A percentile compares a stretch with the other conserved stretches of the same genome.
phyloP scores from a whole-genome alignment of 2,113 vertebrate species.

The Syngnathus scovelli region DNA sequence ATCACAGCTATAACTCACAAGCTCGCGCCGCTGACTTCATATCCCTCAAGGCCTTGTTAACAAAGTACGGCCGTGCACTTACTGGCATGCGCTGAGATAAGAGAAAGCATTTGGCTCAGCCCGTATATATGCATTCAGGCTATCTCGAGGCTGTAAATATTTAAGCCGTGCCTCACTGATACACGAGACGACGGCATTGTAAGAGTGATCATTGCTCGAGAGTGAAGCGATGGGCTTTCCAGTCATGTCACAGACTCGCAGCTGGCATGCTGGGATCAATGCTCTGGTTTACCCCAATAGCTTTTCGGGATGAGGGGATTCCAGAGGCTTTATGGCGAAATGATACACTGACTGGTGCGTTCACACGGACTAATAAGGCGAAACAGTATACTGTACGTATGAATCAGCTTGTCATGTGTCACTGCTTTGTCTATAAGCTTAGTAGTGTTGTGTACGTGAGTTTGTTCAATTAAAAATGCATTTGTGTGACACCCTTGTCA shows the following conservation, averaged over 20 bases:
- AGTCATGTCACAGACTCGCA: conserved; percentile 38
- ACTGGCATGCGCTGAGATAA: conserved; percentile 45
- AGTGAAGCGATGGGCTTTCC: conserved; percentile 37
- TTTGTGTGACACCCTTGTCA: not conserved
- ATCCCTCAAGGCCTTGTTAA: conserved; percentile 2
- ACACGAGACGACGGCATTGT: conserved; percentile 40
- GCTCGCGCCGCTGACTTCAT: not conserved
- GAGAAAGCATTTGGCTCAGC: conserved; percentile 21
- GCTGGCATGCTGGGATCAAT: conserved; percentile 43
- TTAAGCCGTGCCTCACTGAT: conserved; percentile 46
- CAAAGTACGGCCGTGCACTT: conserved; percentile 31
- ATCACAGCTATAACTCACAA: not conserved
- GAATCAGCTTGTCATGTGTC: conserved; percentile 25
- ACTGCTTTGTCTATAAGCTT: not conserved
- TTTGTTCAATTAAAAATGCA: not conserved
- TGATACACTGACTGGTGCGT: conserved; percentile 9
- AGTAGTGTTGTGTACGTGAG: not conserved
- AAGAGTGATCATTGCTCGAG: conserved; percentile 23
- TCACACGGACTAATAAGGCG: conserved; percentile 39
- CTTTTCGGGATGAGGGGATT: conserved; percentile 42
- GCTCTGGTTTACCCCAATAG: conserved; percentile 18
- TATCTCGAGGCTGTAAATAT: conserved; percentile 43
- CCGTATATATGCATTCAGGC: conserved; percentile 9
- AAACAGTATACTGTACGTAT: not conserved
- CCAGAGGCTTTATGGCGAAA: conserved; percentile 22